Evolutionary conservation across 2,797 vertebrate species (phyloP).

Genomic region (Pitangus sulphuratus): DNA sequence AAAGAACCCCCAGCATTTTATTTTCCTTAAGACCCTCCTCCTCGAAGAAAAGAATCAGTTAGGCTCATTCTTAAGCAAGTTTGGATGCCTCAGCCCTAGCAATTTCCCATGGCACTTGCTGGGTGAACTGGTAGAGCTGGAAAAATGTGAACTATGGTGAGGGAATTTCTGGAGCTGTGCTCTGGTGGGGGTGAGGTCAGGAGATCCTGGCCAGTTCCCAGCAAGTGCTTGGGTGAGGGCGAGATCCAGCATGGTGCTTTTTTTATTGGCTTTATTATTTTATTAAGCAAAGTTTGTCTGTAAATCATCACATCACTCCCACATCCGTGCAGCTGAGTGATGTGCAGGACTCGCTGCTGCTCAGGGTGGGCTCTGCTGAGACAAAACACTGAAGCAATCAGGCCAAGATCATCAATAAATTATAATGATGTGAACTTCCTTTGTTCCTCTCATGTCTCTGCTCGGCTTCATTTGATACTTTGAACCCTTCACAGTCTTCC

Average conservation of each 20-base stretch:
- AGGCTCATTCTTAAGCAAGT: slow-evolving; percentile 27
- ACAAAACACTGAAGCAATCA: neutral
- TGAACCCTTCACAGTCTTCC: slow-evolving; percentile 2
- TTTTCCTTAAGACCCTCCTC: slow-evolving; percentile 57
- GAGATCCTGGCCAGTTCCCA: slow-evolving; percentile 36
- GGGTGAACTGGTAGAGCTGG: slow-evolving; percentile 6
- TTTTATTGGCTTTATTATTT: neutral
- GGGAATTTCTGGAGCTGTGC: neutral
- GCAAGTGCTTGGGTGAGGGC: slow-evolving; percentile 20
- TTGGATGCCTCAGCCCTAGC: neutral
- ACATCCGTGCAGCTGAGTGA: neutral
- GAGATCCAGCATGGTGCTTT: neutral
- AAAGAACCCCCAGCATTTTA: slow-evolving; percentile 64
- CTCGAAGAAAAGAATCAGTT: slow-evolving; percentile 49
- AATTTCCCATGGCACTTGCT: slow-evolving; percentile 55
- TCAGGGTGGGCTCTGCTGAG: neutral
- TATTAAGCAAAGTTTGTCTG: neutral
- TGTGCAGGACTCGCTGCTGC: neutral
- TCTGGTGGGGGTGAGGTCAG: neutral
- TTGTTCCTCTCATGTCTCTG: slow-evolving; percentile 35
- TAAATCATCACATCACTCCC: neutral
- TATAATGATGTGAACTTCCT: slow-evolving; percentile 40
- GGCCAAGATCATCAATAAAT: slow-evolving; percentile 57
- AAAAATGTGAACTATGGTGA: slow-evolving; percentile 30
- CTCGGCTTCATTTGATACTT: slow-evolving; percentile 36